Evolutionary conservation across 37 sponge, comb jelly and placozoan genomes (phyloP), one percentile per base, ranked within the genome.

Genomic region (Ianthella basta): DNA sequence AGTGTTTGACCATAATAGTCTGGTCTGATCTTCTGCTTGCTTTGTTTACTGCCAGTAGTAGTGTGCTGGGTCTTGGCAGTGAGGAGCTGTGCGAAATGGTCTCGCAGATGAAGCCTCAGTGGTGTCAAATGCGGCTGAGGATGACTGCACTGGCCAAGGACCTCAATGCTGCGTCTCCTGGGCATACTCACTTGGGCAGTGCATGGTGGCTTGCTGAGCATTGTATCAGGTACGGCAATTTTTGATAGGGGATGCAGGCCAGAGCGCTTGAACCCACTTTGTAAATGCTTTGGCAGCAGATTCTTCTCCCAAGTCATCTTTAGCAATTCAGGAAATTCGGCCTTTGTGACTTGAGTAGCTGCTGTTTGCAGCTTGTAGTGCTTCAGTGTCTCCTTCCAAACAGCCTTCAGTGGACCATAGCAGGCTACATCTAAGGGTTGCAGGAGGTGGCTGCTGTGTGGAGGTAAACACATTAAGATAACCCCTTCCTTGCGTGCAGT

Each of bases 341-440:
- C 66, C 55, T 87, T 91, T 4, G 83, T 90, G 23, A 90, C 60
- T 12, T 41, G 41, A 15, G 70, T 73, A 30, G 80, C 88, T 60
- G 64, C 72, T n/a, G 88, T 81, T 39, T 61, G 64, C 20, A 84
- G 41, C 35, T 84, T 55, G 55, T 84, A 39, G 36, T 67, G 25
- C 64, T 87, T 91, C 30, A 87, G 23, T 3, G 87, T 70, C 35
- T 80, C 55, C 32, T 53, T 65, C 91, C 91, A 87, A 20, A 68
- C 82, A 19, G 39, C 39, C 36, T 91, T 91, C 2, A 91, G 55
- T 34, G 88, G 86, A 3, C 83, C 79, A 75, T 87, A 91, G 33
- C 87, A 84, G 40, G 66, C 66, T 0, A 91, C 82, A 81, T 91
- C 88, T 1, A 88, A 78, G 50, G 91, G 92, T 41, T 88, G 86